These are phyloP conservation scores for Turritopsis dohrnii DNA, from an alignment of 30 jellyfish, hydroid and myxozoan species.

Conservation along the genomic window DNA sequence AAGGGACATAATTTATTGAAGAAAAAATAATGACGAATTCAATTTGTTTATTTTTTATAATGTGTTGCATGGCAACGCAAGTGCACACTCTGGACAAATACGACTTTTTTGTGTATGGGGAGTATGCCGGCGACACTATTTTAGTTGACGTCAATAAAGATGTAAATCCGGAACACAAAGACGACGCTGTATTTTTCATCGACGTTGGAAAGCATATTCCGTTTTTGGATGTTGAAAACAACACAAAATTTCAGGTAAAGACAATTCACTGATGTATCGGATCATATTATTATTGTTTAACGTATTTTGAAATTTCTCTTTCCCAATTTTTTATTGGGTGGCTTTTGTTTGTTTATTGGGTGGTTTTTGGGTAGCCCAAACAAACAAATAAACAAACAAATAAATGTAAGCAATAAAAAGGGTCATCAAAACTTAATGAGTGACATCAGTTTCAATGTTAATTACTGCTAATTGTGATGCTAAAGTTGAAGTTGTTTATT, in stretches of 20 bases:
- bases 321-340: not conserved
- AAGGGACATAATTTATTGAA: not conserved
- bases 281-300: not conserved
- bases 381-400: too few species aligned
- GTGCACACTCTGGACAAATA: not conserved
- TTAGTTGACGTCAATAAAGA: slow-evolving; percentile 12
- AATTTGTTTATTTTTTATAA: not conserved
- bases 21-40: not conserved
- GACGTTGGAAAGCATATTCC: slow-evolving; percentile 5
- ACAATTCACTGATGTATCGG: too few species aligned
- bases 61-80: not conserved
- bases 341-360: too few species aligned
- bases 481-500: too few species aligned
- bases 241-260: not conserved
- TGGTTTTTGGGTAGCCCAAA: too few species aligned
- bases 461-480: too few species aligned
- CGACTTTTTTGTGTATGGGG: not conserved
- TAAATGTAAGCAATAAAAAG: too few species aligned
- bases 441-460: too few species aligned
- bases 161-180: not conserved
- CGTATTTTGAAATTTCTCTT: not conserved
- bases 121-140: not conserved
- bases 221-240: not conserved
- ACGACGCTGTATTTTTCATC: not conserved
- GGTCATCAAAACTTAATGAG: too few species aligned